Evolutionary conservation across 1,140 invertebrate genomes (phyloP).

Genomic region (Riptortus pedestris): DNA sequence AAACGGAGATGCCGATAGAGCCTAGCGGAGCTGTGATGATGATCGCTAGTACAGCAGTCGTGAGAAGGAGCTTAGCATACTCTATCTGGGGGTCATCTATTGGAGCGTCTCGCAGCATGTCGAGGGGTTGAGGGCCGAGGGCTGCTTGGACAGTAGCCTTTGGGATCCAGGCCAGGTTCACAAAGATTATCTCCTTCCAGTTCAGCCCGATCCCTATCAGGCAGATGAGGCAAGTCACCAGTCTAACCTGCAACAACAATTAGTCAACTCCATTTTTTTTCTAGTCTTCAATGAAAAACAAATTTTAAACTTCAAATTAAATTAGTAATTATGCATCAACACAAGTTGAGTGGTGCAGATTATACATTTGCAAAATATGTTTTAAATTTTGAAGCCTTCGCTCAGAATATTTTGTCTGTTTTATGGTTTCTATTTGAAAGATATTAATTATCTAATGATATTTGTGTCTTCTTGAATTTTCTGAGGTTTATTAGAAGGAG

Average conservation of each 20-base stretch:
- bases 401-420: too few relatives aligned
- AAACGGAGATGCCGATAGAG: slow-evolving; percentile 35
- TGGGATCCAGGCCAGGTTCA: slow-evolving; percentile 60
- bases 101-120: slow-evolving; percentile 40
- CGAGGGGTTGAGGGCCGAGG: slow-evolving; percentile 48
- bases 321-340: too few relatives aligned
- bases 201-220: slow-evolving; percentile 37
- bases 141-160: slow-evolving; percentile 64
- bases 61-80: slow-evolving; percentile 41
- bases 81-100: slow-evolving; percentile 24
- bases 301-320: too few relatives aligned
- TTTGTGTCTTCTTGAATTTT: too few relatives aligned
- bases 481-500: too few relatives aligned
- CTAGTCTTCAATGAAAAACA: too few relatives aligned
- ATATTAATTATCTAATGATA: too few relatives aligned
- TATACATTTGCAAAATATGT: too few relatives aligned
- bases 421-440: too few relatives aligned
- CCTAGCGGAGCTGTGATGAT: slow-evolving; percentile 62
- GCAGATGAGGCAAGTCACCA: background rate
- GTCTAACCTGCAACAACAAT: background rate
- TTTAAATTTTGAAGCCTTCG: too few relatives aligned
- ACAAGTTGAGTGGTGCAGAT: too few relatives aligned
- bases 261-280: too few relatives aligned
- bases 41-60: slow-evolving; percentile 57
- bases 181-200: slow-evolving; percentile 54